These are phyloP conservation scores for human (Homo sapiens) DNA, from an alignment of 2,113 vertebrate genomes.

Conservation along the genomic window DNA sequence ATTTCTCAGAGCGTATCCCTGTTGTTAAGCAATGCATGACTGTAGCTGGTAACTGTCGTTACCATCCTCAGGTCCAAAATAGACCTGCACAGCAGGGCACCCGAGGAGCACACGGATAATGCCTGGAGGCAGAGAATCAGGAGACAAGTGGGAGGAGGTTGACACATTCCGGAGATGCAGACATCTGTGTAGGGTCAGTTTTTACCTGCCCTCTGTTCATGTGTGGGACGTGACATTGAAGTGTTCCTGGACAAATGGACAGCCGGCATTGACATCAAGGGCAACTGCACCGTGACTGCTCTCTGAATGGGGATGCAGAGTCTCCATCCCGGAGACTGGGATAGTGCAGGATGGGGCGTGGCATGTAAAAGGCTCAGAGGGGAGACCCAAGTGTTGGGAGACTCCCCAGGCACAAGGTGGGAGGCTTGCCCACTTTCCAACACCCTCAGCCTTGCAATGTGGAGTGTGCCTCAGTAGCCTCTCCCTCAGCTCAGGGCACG, in stretches of 20 bases:
- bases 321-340: not conserved
- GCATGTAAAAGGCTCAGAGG: accelerated
- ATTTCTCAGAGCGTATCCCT: not conserved
- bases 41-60: not conserved
- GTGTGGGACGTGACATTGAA: not conserved
- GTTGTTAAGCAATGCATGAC: not conserved
- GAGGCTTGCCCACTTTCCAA: not conserved
- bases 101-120: not conserved
- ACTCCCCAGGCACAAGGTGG: not conserved
- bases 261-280: not conserved
- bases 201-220: not conserved
- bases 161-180: not conserved
- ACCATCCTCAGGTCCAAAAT: not conserved
- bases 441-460: not conserved
- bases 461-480: not conserved
- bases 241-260: not conserved
- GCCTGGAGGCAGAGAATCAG: not conserved
- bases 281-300: not conserved
- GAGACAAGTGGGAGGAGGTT: not conserved
- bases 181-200: not conserved
- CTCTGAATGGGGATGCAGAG: not conserved
- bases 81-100: accelerated
- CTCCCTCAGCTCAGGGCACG: not conserved
- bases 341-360: not conserved
- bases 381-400: not conserved